phyloP scores from a whole-genome alignment of 1,140 invertebrate genomes.

The Steinernema feltiae region DNA sequence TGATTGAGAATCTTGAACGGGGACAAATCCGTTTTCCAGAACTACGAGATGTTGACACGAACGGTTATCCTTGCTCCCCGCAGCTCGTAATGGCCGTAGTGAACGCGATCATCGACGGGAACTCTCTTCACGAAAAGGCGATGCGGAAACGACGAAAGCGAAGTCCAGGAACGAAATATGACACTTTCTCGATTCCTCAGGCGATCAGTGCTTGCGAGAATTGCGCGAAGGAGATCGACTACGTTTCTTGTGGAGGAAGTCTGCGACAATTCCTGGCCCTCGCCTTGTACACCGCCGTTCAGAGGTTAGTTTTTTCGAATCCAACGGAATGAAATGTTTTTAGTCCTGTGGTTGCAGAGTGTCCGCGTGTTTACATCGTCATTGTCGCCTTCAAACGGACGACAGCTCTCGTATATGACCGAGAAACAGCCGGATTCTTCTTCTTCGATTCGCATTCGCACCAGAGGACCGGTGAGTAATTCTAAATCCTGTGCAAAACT shows the following conservation, averaged over 20 bases:
- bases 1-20: neutral
- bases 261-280: neutral
- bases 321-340: neutral
- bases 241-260: neutral
- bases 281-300: neutral
- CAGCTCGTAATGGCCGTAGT: neutral
- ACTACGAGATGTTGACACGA: neutral
- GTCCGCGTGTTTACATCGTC: neutral
- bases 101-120: neutral
- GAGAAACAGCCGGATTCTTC: neutral
- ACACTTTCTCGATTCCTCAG: neutral
- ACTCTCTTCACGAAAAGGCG: neutral
- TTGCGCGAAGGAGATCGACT: neutral
- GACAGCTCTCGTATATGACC: neutral
- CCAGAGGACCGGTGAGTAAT: neutral
- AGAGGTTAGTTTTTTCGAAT: neutral
- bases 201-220: neutral
- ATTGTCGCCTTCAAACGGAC: neutral
- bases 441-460: conserved; percentile 3
- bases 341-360: neutral
- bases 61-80: neutral
- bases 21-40: neutral
- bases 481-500: neutral
- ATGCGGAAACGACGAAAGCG: neutral
- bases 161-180: neutral